Percentiles rank a stretch among this genome's conserved stretches.
Evolutionary conservation across 2,797 vertebrate species (phyloP).

Genomic region (Echiichthys vipera): DNA sequence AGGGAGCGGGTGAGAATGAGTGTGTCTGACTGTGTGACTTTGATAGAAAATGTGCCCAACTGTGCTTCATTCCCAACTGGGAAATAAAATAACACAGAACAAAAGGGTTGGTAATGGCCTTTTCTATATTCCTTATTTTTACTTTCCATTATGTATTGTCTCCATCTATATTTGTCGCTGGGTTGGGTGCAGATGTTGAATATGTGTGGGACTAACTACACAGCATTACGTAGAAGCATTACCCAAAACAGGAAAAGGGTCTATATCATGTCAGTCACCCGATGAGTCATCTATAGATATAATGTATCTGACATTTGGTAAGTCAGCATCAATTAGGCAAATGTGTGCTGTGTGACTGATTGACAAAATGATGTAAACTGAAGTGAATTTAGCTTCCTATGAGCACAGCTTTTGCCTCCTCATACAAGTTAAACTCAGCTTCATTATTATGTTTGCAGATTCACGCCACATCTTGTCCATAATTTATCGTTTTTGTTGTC

Average conservation of each 20-base stretch:
- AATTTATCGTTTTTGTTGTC: not conserved
- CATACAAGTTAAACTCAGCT: not conserved
- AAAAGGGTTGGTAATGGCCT: not conserved
- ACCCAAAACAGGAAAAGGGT: not conserved
- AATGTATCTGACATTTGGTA: not conserved
- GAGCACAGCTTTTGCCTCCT: not conserved
- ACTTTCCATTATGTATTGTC: not conserved
- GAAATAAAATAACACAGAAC: not conserved
- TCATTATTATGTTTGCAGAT: not conserved
- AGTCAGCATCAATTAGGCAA: not conserved
- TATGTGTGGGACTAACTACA: not conserved
- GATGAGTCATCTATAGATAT: not conserved
- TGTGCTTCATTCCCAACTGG: conserved; percentile 23
- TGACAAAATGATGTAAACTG: not conserved
- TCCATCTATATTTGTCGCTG: not conserved
- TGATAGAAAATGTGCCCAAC: conserved; percentile 35
- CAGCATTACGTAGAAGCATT: not conserved
- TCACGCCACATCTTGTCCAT: not conserved
- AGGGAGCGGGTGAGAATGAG: conserved; percentile 31
- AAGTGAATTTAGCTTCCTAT: not conserved
- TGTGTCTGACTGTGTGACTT: conserved; percentile 36
- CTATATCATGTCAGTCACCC: not conserved
- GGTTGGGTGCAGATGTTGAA: conserved; percentile 9
- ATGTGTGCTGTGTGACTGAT: conserved; percentile 3
- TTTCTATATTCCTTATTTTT: conserved; percentile 10